Conservation (phyloP, 92 coral and sea anemone species). For the Ricordea florida region DNA sequence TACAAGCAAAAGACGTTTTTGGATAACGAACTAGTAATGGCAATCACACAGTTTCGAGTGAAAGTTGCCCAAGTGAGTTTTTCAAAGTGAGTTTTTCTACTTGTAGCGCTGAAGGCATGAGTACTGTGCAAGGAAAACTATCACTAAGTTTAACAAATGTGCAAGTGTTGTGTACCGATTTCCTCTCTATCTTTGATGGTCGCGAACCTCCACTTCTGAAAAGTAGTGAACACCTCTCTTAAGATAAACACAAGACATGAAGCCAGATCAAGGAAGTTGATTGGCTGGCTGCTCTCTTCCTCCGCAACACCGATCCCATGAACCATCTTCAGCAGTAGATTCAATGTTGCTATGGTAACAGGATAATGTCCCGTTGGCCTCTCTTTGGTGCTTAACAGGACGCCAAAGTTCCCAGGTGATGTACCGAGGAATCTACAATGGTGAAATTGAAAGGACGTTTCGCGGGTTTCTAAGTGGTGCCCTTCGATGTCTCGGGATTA, state of each 20-base stretch:
- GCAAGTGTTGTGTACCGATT: conserved; percentile 64
- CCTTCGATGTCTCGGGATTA: too few species aligned
- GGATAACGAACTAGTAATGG: too few species aligned
- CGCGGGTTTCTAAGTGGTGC: too few species aligned
- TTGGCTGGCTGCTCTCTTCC: conserved; percentile 51
- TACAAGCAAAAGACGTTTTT: too few species aligned
- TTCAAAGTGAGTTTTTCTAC: not conserved
- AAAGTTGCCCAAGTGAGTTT: too few species aligned
- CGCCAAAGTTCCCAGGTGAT: conserved; percentile 90
- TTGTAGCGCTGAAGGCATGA: not conserved
- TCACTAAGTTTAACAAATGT: not conserved
- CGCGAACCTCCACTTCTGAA: conserved; percentile 92
- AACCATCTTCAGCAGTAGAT: conserved; percentile 75
- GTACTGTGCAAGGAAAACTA: not conserved
- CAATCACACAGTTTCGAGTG: too few species aligned
- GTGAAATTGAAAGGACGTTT: not conserved
- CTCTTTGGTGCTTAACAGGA: conserved; percentile 74
- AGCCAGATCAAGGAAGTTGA: conserved; percentile 81
- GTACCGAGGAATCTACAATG: conserved; percentile 71
- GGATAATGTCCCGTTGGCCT: conserved; percentile 84
- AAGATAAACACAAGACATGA: conserved; percentile 88
- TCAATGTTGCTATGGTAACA: conserved; percentile 87
- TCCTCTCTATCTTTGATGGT: conserved; percentile 79
- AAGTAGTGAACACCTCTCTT: conserved; percentile 88
- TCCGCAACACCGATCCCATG: conserved; percentile 77